A percentile compares a stretch with the other conserved stretches of the same genome.
phyloP scores from a whole-genome alignment of 2,888 invertebrate genomes.

The Cylindroiulus punctatus region DNA sequence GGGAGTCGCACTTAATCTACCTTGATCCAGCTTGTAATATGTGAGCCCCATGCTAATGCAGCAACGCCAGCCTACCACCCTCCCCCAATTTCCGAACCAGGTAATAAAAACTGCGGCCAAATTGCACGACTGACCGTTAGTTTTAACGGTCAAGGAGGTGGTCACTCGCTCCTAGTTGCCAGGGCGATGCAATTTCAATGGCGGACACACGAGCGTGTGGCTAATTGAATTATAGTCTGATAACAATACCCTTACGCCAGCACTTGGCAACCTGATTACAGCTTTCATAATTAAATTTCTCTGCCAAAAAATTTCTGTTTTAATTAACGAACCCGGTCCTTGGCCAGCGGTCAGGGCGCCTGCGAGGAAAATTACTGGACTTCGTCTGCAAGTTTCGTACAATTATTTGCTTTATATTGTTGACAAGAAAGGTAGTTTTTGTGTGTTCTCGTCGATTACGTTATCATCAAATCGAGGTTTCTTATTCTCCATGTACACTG shows the following conservation, averaged over 20 bases:
- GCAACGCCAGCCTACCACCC: not conserved
- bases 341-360: too few relatives aligned
- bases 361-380: too few relatives aligned
- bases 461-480: too few relatives aligned
- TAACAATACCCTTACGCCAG: constrained; percentile 2
- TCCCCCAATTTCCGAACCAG: not conserved
- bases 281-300: constrained; percentile 13
- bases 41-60: not conserved
- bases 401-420: too few relatives aligned
- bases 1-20: not conserved
- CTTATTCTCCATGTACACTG: too few relatives aligned
- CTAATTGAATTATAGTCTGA: constrained; percentile 8
- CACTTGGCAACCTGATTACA: not conserved
- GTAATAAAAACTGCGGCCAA: not conserved
- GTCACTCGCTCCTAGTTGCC: not conserved
- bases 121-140: not conserved
- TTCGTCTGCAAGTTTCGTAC: too few relatives aligned
- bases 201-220: not conserved
- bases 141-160: not conserved
- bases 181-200: not conserved
- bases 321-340: too few relatives aligned
- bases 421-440: too few relatives aligned
- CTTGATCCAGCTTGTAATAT: not conserved
- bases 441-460: too few relatives aligned
- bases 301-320: not conserved